Percentiles rank a stretch among this genome's conserved stretches.
Evolutionary conservation across 2,113 vertebrate species (phyloP).

Genomic region (Pycnonotus jocosus): DNA sequence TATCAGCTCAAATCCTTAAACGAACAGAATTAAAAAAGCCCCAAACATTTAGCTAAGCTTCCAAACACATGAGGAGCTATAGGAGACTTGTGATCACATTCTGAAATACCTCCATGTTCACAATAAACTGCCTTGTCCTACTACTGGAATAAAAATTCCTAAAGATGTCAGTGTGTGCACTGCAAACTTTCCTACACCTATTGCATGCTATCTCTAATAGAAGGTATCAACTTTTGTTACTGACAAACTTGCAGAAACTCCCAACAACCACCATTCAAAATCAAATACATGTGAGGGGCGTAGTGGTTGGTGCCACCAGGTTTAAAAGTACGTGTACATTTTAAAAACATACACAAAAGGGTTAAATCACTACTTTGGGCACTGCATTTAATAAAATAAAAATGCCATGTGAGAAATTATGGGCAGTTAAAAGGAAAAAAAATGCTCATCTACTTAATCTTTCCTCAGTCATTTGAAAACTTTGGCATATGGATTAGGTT

Average conservation of each 20-base stretch:
- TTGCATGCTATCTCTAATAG: neutral
- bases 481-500: slow-evolving; percentile 8
- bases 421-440: neutral
- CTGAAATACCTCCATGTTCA: neutral
- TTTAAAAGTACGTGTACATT: neutral
- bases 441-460: neutral
- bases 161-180: neutral
- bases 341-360: neutral
- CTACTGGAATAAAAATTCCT: neutral
- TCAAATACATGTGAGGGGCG: neutral
- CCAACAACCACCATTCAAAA: neutral
- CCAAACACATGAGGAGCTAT: neutral
- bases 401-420: neutral
- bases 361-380: neutral
- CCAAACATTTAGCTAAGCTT: too few species aligned
- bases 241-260: neutral
- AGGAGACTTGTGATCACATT: neutral
- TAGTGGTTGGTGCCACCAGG: neutral
- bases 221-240: neutral
- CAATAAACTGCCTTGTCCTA: neutral
- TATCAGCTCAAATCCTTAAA: neutral
- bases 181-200: neutral
- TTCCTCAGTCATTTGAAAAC: slow-evolving; percentile 23
- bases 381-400: slow-evolving; percentile 5
- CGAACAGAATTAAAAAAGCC: neutral